Base-by-base conservation (phyloP, 2,888 invertebrate species). In the Sphaerophoria taeniata region DNA sequence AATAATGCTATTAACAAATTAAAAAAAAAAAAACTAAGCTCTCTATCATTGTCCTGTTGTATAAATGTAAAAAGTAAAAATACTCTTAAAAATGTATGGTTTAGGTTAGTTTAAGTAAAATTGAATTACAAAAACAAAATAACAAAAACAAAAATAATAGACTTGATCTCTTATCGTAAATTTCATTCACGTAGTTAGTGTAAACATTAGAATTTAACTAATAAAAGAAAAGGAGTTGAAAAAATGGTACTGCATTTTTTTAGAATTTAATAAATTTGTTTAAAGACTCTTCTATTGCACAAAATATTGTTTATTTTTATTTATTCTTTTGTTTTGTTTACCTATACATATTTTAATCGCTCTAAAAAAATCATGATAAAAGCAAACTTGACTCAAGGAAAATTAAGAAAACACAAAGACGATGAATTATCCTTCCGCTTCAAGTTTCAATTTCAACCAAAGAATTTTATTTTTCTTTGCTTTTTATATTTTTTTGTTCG, bases 41-140 rank as follows among this genome's bases (percentile, higher is more conserved):
- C 24, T 47, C 56, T 39, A 51, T 36, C 11, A 65, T 47, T 34
- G 45, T 47, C 47, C 67, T 74, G 65, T 84, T 84, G 84, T 84
- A 84, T 63, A 84, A 84, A 84, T 84, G 84, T 84, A 80, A 75
- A 80, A 84, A 84, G 71, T 71, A 14, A 75, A 71, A 47, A 24
- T 75, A 14, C 51, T 60, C 47, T 47, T 34, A 67, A 72, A 47
- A 45, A 11, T 33, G 70, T 73, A 16, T 56, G 49, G 63, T 65
- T 77, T 65, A 24, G 60, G 11, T 43, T 63, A 76, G 55, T 51
- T 31, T 47, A 43, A 43, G 12, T 43, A 43, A 43, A 9, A 43
- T 43, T 7, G 39, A 39, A 7, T 39, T 7, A 51, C 0, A 72
- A 60, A 60, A 9, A 53, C 47, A 24, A 51, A 45, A 39, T 14